Evolutionary conservation across 2,113 vertebrate genomes (phyloP).

Genomic region (Myxocyprinus asiaticus): DNA sequence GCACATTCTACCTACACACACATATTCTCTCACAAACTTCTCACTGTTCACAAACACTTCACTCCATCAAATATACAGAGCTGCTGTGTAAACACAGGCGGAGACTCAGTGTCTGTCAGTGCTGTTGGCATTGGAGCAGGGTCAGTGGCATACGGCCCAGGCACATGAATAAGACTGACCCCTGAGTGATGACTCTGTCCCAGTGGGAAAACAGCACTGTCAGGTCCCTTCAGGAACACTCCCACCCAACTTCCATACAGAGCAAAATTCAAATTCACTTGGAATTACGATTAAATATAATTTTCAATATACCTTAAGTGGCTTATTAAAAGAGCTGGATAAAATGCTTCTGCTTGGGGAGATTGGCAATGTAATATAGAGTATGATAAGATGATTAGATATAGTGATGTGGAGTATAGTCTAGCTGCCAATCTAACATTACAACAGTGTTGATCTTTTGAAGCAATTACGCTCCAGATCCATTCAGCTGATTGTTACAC

Average conservation of each 20-base stretch:
- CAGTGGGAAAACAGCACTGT: slow-evolving; percentile 27
- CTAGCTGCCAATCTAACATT: slow-evolving; percentile 25
- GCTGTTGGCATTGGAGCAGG: slow-evolving; percentile 27
- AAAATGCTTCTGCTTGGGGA: slow-evolving; percentile 3
- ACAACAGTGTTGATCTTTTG: slow-evolving; percentile 32
- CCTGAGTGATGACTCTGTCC: slow-evolving; percentile 14
- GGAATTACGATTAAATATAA: slow-evolving; percentile 42
- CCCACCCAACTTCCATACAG: neutral
- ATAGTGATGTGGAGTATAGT: slow-evolving; percentile 3
- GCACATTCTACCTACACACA: neutral
- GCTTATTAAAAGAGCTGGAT: slow-evolving; percentile 41
- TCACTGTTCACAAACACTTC: neutral
- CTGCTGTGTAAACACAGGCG: slow-evolving; percentile 31
- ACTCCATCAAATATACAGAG: slow-evolving; percentile 27
- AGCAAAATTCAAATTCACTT: neutral
- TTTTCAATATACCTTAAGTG: slow-evolving; percentile 27
- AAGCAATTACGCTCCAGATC: slow-evolving; percentile 40
- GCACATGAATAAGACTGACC: slow-evolving; percentile 28
- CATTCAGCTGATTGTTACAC: slow-evolving; percentile 40
- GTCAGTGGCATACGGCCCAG: slow-evolving; percentile 12
- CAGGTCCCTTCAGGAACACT: neutral
- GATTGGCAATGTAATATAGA: slow-evolving; percentile 10
- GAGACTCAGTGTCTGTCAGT: slow-evolving; percentile 22
- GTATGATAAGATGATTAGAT: neutral
- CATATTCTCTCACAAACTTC: neutral